Evolutionary conservation across 2,888 invertebrate genomes (phyloP), one percentile per base, ranked within the genome.

Genomic region (Chironomus tentans): DNA sequence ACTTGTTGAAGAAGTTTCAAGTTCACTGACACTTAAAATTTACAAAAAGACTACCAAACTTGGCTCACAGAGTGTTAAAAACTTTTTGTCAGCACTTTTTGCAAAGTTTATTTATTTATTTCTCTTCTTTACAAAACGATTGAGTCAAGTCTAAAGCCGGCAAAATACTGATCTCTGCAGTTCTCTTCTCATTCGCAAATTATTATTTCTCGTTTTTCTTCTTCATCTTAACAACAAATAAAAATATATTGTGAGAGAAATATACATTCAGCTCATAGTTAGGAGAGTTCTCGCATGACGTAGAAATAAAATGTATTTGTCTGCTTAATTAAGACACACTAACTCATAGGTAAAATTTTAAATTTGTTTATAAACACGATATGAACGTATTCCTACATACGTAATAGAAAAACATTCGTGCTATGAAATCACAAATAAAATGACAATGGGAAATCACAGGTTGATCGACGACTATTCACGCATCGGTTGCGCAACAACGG

Each of bases 141-240:
- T 24, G 50, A 56, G 15, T 50, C 21, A 13, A 13, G 3, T 12
- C 21, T 65, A 56, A 7, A 10, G 56, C 71, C 71, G 71, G 71
- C 56, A 50, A 21, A 56, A 71, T 22, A 71, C 71, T 71, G 71
- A 71, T 71, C 71, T 24, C 50, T 71, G 38, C 38, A 38, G 38
- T 71, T 69, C 65, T 65, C 65, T 24, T 10, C 24, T 24, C 22
- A 38, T 24, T 4, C 18, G 65, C 24, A 12, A 65, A 65, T 65
- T 13, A 65, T 24, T 65, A 21, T 65, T 65, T 18, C 65, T 65
- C 65, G 21, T 65, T 65, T 65, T 65, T 12, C 13, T 24, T 65
- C 65, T 18, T 56, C 5, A 50, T 50, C 5, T 18, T 5, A 56
- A 15, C 56, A 7, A 56, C 5, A 56, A n/a, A 56, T 3, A 38